Percentiles rank a stretch among this genome's conserved stretches.
Conservation (phyloP, 2,113 vertebrate genomes). For the Mesitornis unicolor region DNA sequence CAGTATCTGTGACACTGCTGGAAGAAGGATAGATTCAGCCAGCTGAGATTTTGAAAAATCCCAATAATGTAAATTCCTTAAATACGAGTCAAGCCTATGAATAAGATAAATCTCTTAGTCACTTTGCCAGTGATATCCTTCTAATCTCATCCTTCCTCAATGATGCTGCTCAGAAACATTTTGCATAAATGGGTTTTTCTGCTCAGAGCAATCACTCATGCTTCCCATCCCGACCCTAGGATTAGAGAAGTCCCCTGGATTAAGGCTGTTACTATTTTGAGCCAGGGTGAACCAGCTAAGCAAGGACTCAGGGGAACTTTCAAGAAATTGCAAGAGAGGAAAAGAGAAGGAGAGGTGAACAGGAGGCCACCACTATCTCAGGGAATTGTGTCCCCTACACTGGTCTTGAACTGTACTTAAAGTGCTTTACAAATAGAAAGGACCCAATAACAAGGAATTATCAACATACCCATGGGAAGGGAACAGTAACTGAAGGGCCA, state of each 20-base stretch:
- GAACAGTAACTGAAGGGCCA: neutral
- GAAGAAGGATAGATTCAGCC: neutral
- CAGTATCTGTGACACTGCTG: neutral
- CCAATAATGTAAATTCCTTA: slow-evolving; percentile 59
- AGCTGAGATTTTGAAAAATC: slow-evolving; percentile 30
- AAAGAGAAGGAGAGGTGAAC: neutral
- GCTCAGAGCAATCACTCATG: slow-evolving; percentile 25
- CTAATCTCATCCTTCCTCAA: slow-evolving; percentile 66
- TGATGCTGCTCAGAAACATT: neutral
- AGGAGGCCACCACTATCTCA: neutral
- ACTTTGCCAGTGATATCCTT: slow-evolving; percentile 49
- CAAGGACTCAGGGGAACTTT: neutral
- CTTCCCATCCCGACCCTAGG: neutral
- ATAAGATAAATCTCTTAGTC: slow-evolving; percentile 64
- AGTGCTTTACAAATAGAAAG: neutral
- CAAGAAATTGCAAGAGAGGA: neutral
- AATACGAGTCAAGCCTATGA: slow-evolving; percentile 42
- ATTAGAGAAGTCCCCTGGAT: slow-evolving; percentile 51
- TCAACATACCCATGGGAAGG: neutral
- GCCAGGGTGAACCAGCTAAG: slow-evolving; percentile 5
- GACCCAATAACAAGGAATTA: neutral
- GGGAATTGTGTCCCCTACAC: neutral
- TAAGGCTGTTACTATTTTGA: slow-evolving; percentile 59
- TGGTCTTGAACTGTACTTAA: neutral
- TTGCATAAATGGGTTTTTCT: slow-evolving; percentile 50